Evolutionary conservation across 2,113 vertebrate species (phyloP).

Genomic region (Saimiri boliviensis): DNA sequence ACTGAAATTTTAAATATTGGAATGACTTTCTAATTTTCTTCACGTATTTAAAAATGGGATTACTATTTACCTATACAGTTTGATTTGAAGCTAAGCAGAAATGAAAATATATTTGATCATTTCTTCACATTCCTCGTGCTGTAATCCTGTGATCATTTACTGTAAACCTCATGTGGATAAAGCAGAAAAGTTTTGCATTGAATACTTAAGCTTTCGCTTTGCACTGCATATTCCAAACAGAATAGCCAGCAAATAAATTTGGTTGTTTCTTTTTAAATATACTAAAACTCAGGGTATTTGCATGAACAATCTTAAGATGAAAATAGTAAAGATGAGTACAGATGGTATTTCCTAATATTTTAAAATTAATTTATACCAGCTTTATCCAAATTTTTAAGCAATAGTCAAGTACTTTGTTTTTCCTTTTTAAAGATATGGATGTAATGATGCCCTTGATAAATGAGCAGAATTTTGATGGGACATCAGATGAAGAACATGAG

Average conservation of each 20-base stretch:
- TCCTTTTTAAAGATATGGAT: constrained; percentile 84
- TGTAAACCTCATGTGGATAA: neutral
- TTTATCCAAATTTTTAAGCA: neutral
- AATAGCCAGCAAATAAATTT: neutral
- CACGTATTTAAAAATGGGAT: neutral
- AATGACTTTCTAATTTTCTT: neutral
- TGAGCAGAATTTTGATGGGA: constrained; percentile 81
- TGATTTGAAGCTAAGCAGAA: neutral
- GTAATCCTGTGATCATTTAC: neutral
- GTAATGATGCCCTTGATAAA: constrained; percentile 88
- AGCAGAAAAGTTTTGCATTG: neutral
- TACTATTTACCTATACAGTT: neutral
- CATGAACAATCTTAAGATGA: neutral
- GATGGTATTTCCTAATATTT: neutral
- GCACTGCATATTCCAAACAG: neutral
- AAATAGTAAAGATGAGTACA: neutral
- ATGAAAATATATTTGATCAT: constrained; percentile 20
- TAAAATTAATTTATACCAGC: neutral
- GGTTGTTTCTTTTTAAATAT: neutral
- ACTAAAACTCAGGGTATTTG: neutral
- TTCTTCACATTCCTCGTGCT: neutral
- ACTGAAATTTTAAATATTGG: neutral
- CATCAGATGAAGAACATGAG: constrained; percentile 85
- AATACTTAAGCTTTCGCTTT: too few relatives aligned
- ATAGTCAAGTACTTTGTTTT: constrained; percentile 15